These are phyloP conservation scores for Ceryle rudis DNA, from an alignment of 2,797 vertebrate genomes.

Conservation along the genomic window DNA sequence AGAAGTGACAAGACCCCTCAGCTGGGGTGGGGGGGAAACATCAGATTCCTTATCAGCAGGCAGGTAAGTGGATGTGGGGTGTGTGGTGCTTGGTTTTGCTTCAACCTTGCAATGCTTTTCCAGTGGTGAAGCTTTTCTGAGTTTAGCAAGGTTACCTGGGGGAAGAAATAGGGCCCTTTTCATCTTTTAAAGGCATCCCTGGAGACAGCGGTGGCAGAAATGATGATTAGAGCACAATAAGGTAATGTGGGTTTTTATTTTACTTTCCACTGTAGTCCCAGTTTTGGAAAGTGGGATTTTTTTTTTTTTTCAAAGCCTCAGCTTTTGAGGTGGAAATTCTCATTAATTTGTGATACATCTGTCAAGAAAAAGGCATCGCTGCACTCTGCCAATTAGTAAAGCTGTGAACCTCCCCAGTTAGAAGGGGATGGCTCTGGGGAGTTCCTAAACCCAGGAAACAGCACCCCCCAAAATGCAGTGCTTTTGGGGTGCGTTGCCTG, in stretches of 20 bases:
- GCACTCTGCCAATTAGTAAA: not conserved
- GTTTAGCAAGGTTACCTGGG: not conserved
- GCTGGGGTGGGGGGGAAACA: not conserved
- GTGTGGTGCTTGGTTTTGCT: not conserved
- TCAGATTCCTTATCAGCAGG: not conserved
- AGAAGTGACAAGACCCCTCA: not conserved
- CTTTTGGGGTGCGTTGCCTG: accelerated
- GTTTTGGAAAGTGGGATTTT: not conserved
- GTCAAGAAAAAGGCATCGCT: not conserved
- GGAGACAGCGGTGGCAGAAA: not conserved
- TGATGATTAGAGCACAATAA: not conserved
- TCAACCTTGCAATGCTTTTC: not conserved
- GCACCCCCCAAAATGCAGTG: not conserved
- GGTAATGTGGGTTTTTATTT: too few species aligned
- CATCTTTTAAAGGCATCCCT: not conserved
- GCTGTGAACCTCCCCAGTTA: not conserved
- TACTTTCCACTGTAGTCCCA: not conserved
- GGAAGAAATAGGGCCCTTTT: not conserved
- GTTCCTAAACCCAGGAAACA: accelerated
- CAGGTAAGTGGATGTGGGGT: not conserved
- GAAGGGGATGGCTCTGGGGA: not conserved
- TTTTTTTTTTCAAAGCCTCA: not conserved
- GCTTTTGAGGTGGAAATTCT: not conserved
- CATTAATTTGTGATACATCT: not conserved
- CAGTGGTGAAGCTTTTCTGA: not conserved